phyloP scores from a whole-genome alignment of 2,888 invertebrate genomes.

The Rhyacophila evoluta region DNA sequence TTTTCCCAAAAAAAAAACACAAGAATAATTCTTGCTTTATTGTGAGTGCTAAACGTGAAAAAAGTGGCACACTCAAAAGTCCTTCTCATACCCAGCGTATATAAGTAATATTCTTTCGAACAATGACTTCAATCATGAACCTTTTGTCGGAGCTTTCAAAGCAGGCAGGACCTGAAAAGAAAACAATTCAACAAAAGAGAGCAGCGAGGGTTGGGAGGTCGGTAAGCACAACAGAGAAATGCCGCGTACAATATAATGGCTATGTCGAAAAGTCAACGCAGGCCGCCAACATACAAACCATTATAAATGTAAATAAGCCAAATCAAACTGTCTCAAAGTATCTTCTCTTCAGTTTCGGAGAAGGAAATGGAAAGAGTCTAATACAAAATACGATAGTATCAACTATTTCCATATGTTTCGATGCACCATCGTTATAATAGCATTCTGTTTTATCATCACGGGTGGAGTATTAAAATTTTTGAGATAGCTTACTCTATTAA shows the following conservation, averaged over 20 bases:
- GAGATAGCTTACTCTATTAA: no score
- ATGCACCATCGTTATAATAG: no score
- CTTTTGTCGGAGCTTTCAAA: constrained; percentile 9
- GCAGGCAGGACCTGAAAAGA: constrained; percentile 19
- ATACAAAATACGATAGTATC: not conserved
- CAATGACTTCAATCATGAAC: constrained; percentile 23
- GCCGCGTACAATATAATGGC: not conserved
- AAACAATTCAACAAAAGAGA: constrained; percentile 20
- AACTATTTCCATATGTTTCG: not conserved
- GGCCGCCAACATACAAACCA: constrained; percentile 2
- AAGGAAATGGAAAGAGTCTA: not conserved
- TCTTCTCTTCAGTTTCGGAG: not conserved
- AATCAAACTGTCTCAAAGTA: not conserved
- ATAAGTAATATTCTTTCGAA: not conserved
- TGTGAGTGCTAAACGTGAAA: not conserved
- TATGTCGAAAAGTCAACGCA: not conserved
- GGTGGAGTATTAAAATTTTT: no score
- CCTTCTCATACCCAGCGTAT: not conserved
- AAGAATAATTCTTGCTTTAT: no score
- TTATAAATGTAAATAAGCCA: not conserved
- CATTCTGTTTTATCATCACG: no score
- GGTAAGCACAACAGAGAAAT: not conserved
- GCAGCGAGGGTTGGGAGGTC: not conserved
- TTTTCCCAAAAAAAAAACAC: no score
- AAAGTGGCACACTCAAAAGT: not conserved